phyloP scores from a whole-genome alignment of 2,797 vertebrate species.

The Helarctos malayanus region DNA sequence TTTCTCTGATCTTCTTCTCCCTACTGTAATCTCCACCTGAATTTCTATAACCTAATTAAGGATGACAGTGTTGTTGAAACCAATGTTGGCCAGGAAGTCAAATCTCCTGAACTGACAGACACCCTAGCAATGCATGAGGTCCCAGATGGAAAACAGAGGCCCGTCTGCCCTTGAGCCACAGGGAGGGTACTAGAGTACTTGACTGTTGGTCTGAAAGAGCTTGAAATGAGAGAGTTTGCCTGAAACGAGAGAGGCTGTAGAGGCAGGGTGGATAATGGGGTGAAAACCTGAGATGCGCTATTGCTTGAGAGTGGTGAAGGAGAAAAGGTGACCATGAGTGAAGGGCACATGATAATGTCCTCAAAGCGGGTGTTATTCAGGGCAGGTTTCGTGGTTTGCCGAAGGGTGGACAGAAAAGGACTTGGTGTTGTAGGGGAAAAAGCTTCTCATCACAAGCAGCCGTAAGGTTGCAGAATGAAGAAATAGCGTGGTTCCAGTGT shows the following conservation, averaged over 20 bases:
- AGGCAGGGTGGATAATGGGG: accelerated
- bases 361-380: background rate
- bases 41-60: background rate
- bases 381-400: background rate
- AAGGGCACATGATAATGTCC: background rate
- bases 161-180: background rate
- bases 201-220: background rate
- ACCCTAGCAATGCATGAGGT: background rate
- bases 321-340: background rate
- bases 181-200: background rate
- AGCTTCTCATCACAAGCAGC: background rate
- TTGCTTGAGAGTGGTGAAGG: background rate
- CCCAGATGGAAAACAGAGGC: background rate
- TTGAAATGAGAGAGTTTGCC: background rate
- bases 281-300: background rate
- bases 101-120: background rate
- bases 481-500: background rate
- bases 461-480: background rate
- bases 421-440: background rate
- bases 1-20: background rate
- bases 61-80: background rate
- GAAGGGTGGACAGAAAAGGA: background rate
- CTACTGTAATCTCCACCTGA: background rate
- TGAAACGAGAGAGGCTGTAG: background rate
- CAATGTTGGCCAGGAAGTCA: background rate